Conservation (phyloP, 2,113 vertebrate species). For the Spermophilus dauricus region DNA sequence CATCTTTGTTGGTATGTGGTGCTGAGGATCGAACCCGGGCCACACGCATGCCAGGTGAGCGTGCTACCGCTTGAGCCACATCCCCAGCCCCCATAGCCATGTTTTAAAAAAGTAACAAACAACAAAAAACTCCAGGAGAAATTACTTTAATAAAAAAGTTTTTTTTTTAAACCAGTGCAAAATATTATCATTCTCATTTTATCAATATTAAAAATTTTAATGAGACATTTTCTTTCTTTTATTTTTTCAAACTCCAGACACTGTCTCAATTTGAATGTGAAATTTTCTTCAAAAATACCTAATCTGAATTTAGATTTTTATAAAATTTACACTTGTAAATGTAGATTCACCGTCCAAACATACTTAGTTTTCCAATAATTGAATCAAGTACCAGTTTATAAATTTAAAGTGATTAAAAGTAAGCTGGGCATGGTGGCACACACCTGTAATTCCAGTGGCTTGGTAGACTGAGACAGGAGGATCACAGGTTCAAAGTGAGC, state of each 20-base stretch:
- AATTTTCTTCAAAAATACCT: conserved; percentile 39
- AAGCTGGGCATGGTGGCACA: neutral
- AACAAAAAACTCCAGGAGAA: neutral
- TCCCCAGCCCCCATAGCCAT: too few relatives aligned
- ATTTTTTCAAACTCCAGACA: conserved; percentile 6
- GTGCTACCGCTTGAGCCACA: too few relatives aligned
- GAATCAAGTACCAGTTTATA: neutral
- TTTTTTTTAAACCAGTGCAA: neutral
- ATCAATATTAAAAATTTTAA: conserved; percentile 40
- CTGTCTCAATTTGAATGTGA: neutral
- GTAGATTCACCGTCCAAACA: conserved; percentile 3
- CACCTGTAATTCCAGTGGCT: too few relatives aligned
- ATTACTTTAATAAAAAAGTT: neutral
- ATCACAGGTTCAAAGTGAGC: too few relatives aligned
- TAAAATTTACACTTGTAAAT: conserved; percentile 27
- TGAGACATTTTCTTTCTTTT: conserved; percentile 25
- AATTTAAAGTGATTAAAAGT: conserved; percentile 36
- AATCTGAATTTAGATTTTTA: conserved; percentile 50
- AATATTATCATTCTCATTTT: conserved; percentile 31
- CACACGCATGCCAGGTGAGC: too few relatives aligned
- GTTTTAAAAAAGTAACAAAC: conserved; percentile 23
- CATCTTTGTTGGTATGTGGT: too few relatives aligned
- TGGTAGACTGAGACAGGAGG: too few relatives aligned
- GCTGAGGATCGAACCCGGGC: too few relatives aligned
- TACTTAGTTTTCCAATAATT: conserved; percentile 36